A percentile compares a stretch with the other conserved stretches of the same genome.
Conservation (phyloP, 1,140 invertebrate genomes). For the Triops cancriformis region DNA sequence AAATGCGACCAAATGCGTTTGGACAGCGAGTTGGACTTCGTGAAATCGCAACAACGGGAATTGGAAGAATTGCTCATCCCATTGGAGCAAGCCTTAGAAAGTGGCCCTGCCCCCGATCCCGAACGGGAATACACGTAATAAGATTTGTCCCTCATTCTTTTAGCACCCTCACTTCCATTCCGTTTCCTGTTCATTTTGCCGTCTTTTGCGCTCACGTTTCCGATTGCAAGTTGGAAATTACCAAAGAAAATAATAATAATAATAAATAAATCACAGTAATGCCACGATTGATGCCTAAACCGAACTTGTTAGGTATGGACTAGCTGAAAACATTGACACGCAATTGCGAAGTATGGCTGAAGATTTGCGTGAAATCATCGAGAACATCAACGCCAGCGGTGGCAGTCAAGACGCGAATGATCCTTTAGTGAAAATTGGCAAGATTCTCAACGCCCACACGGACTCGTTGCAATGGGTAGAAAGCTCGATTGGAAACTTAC, state of each 20-base stretch:
- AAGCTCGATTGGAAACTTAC: constrained; percentile 60
- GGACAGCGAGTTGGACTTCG: constrained; percentile 90
- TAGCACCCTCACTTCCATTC: neutral
- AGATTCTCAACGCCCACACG: constrained; percentile 93
- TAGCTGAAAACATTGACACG: constrained; percentile 82
- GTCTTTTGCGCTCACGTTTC: too few species aligned
- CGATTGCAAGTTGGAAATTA: too few species aligned
- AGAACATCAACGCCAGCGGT: constrained; percentile 83
- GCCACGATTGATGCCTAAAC: too few species aligned
- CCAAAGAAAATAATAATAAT: too few species aligned
- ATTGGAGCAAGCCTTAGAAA: constrained; percentile 65
- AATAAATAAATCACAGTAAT: too few species aligned
- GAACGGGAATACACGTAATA: constrained; percentile 71
- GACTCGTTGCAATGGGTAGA: constrained; percentile 91
- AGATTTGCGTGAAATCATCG: constrained; percentile 89
- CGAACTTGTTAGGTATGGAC: constrained; percentile 59
- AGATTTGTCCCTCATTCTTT: neutral
- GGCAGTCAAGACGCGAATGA: constrained; percentile 63
- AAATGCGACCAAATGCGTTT: constrained; percentile 81
- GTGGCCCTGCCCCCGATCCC: constrained; percentile 65
- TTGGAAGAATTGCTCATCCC: constrained; percentile 76
- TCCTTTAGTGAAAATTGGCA: constrained; percentile 84
- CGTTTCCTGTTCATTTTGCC: neutral
- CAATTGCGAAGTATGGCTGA: constrained; percentile 90
- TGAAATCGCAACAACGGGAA: constrained; percentile 83